Base-by-base conservation (phyloP, 2,113 vertebrate genomes). In the Hippoglossus stenolepis region DNA sequence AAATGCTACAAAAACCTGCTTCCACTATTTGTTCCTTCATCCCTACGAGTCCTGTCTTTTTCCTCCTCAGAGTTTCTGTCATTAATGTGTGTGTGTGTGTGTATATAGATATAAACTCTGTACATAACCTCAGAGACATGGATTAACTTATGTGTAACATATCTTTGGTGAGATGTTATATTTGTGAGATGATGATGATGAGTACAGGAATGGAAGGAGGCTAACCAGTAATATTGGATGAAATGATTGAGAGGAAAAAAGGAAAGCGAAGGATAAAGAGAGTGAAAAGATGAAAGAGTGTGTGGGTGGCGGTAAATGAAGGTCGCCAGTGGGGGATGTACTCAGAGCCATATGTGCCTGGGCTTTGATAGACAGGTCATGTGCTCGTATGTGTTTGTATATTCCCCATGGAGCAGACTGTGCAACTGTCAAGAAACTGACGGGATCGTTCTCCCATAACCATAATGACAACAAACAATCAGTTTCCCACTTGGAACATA, bases 281-380 rank as follows among this genome's bases (percentile, higher is more conserved):
- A 59, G 53, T 60, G 72, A 0, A 28, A 60, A 15, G 43, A 67
- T 75, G 64, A 79, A 63, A 49, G 45, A 2, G 45, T 40, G 78
- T n/a, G 77, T 83, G 80, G 67, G 74, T 24, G 70, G 70, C 0
- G 4, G 24, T 70, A 73, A 84, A 76, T 86, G 79, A 81, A 88
- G 80, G 77, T 70, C 9, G 35, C 35, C 66, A 0, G 75, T 20
- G 21, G 75, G 75, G 76, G 68, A 54, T 85, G 80, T 31, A 31
- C 31, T 31, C 69, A 47, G 24, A 64, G 58, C 56, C 65, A 51
- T 54, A 60, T 75, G 71, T 56, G 35, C 64, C 71, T 67, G 69
- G 31, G 59, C 80, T 79, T 79, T 83, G 80, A 83, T 23, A 47
- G 75, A 53, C 76, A 28, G 77, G 51, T 80, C 73, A 57, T 77